A percentile compares a stretch with the other conserved stretches of the same genome.
These are phyloP conservation scores for Diuraphis noxia DNA, from an alignment of 1,140 invertebrate genomes.

Conservation along the genomic window DNA sequence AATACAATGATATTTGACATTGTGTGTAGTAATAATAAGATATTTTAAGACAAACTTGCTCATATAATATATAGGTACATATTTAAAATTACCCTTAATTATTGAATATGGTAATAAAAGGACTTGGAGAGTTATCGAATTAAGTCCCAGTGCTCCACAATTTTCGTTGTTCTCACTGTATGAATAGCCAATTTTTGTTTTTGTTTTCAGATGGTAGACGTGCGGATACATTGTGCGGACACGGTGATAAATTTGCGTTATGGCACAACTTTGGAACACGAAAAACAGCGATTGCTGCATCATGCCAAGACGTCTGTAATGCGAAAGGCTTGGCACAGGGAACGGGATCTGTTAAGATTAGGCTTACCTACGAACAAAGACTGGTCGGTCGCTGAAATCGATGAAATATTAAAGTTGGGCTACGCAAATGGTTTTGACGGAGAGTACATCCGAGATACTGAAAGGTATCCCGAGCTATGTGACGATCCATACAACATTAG, in stretches of 20 bases:
- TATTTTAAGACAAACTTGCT: neutral
- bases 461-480: conserved; percentile 85
- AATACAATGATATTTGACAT: neutral
- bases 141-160: neutral
- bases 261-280: conserved; percentile 85
- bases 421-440: conserved; percentile 83
- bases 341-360: conserved; percentile 79
- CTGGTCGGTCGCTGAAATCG: conserved; percentile 73
- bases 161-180: neutral
- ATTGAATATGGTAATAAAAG: neutral
- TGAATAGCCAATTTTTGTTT: neutral
- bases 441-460: conserved; percentile 87
- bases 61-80: no score
- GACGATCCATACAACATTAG: conserved; percentile 94
- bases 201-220: conserved; percentile 66
- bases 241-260: conserved; percentile 84
- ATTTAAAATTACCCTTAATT: neutral
- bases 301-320: conserved; percentile 84
- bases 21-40: neutral
- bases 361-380: conserved; percentile 74
- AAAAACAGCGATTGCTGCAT: conserved; percentile 82
- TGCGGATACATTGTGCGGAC: conserved; percentile 82
- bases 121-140: neutral
- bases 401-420: conserved; percentile 83
- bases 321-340: conserved; percentile 87